Conservation (phyloP, 1,140 invertebrate genomes). For the Calosoma granatense region DNA sequence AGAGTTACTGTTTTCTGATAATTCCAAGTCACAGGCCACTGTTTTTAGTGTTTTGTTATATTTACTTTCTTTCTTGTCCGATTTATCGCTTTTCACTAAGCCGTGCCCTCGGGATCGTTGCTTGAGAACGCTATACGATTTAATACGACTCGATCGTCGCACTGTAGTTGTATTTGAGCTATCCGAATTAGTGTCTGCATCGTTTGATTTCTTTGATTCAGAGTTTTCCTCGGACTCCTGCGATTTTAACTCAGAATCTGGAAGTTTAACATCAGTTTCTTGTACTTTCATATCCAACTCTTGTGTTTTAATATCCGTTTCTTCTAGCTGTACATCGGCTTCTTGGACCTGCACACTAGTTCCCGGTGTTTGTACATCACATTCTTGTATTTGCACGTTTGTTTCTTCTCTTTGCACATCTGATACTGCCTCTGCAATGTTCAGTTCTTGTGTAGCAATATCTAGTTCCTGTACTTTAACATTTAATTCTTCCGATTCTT, state of each 20-base stretch:
- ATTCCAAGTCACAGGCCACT: conserved; percentile 35
- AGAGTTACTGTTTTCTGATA: conserved; percentile 34
- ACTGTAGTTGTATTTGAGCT: conserved; percentile 21
- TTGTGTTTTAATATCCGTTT: no score
- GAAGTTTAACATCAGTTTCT: no score
- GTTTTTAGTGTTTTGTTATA: conserved; percentile 34
- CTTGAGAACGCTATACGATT: conserved; percentile 45
- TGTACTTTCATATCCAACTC: no score
- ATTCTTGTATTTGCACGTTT: no score
- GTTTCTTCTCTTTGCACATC: no score
- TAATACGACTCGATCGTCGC: conserved; percentile 45
- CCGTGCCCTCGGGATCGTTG: conserved; percentile 46
- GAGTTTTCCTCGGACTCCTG: neutral
- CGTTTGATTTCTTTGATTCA: neutral
- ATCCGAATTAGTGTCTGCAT: neutral
- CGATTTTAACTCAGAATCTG: no score
- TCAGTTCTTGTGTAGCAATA: no score
- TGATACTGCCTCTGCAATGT: no score
- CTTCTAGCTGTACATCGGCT: no score
- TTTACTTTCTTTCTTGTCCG: conserved; percentile 18
- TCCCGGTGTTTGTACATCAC: no score
- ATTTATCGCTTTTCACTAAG: conserved; percentile 37
- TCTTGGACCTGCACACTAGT: no score
- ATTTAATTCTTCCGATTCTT: neutral
- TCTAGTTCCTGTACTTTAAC: no score